These are phyloP conservation scores for Globicephala melas DNA, from an alignment of 2,113 vertebrate species.

Conservation along the genomic window DNA sequence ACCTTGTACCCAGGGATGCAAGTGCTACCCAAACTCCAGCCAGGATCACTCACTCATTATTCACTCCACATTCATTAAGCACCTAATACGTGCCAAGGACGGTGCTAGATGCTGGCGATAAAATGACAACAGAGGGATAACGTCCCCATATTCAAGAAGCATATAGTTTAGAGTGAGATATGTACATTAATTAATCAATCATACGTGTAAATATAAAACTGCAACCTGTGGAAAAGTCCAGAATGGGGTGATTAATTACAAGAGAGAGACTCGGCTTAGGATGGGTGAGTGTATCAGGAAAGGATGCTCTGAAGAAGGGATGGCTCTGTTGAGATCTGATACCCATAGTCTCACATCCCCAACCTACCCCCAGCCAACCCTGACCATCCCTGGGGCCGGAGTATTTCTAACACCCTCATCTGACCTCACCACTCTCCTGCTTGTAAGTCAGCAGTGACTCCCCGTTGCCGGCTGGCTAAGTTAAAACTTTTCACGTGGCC, in stretches of 20 bases:
- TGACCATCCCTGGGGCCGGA: not conserved
- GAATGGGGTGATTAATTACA: not conserved
- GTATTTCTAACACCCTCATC: not conserved
- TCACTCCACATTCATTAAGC: not conserved
- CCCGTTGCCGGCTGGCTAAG: not conserved
- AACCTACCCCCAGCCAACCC: rapidly evolving
- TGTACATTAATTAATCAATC: not conserved
- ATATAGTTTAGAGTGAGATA: not conserved
- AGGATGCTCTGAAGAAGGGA: not conserved
- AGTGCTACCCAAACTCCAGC: not conserved
- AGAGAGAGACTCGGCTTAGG: not conserved
- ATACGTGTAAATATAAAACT: not conserved
- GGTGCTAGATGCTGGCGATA: not conserved
- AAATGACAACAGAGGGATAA: not conserved
- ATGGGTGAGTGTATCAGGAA: not conserved
- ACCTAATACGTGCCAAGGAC: not conserved
- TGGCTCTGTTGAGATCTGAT: not conserved
- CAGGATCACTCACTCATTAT: not conserved
- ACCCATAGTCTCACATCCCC: rapidly evolving
- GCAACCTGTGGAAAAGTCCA: not conserved
- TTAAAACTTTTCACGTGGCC: not conserved
- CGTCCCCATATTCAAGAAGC: not conserved
- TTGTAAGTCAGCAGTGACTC: not conserved
- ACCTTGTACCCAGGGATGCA: not conserved
- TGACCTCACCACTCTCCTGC: not conserved